Base-by-base conservation (phyloP, 2,888 invertebrate species). In the Ceramica pisi region DNA sequence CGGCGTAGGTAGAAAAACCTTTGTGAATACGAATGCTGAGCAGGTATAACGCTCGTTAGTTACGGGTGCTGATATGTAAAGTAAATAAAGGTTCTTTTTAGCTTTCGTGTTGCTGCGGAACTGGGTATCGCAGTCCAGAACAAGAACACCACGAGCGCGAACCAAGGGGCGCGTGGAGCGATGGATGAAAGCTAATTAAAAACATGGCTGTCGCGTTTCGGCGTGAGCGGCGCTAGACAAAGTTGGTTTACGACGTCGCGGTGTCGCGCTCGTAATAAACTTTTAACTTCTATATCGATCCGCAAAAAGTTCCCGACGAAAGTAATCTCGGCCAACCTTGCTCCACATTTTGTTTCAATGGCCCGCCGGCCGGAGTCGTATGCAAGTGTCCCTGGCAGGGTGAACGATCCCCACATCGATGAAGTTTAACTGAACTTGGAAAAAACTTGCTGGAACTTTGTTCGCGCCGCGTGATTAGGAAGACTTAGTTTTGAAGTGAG, bases 401-500 rank as follows among this genome's bases (percentile, higher is more conserved):
- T 95, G 94, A 95, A 95, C 92, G 95, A 93, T 94, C 94, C 92
- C 93, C 94, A 94, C 95, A 95, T 95, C 95, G 94, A 95, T 94
- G 94, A 94, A 95, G 91, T 95, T 95, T 89, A 92, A 91, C 92
- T 94, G 94, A 95, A 95, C 95, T 96, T 95, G 94, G 93, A 95
- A 95, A 95, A 96, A 95, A 95, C 94, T 95, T 93, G 88, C 88
- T 83, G 81, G 89, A 95, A 95, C 90, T 95, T 95, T 92, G 93
- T 93, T 93, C 94, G 93, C 94, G 94, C 94, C 93, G 93, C 93
- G 95, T 96, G 96, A 96, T 96, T 96, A 96, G 95, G 94, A 95
- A 93, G 95, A 95, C 95, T 96, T 95, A 95, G 95, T 96, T 96
- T 92, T 94, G 93, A 95, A 95, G 94, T 94, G 92, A 94, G 94